Evolutionary conservation across 2,113 vertebrate genomes (phyloP).

Genomic region (Oenanthe oenanthe): DNA sequence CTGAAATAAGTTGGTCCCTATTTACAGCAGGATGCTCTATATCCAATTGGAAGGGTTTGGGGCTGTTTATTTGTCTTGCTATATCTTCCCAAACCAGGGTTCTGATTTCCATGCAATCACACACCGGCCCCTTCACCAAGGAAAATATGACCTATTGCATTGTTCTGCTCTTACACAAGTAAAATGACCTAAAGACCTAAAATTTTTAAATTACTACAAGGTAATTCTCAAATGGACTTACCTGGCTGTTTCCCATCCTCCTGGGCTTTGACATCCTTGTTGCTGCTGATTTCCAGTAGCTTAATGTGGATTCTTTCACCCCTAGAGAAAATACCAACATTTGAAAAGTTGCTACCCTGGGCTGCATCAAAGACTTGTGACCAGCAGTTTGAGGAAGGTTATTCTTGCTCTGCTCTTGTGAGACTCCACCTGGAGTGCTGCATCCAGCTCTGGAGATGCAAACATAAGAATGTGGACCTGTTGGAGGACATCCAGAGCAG

Average conservation of each 20-base stretch:
- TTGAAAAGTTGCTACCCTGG: not conserved
- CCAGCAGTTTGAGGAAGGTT: not conserved
- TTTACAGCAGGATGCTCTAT: not conserved
- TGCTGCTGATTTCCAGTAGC: constrained; percentile 15
- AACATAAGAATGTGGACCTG: too few species aligned
- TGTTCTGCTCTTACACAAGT: not conserved
- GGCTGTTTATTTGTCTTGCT: not conserved
- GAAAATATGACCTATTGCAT: not conserved
- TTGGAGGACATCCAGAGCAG: not conserved
- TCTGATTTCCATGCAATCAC: not conserved
- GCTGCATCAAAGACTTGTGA: not conserved
- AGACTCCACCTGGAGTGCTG: not conserved
- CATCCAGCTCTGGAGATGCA: not conserved
- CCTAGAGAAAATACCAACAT: not conserved
- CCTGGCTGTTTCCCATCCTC: not conserved
- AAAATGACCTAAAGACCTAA: not conserved
- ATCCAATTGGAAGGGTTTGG: not conserved
- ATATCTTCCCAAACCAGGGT: not conserved
- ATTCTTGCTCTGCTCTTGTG: not conserved
- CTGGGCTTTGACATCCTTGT: not conserved
- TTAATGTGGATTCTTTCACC: constrained; percentile 35
- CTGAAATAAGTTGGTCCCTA: not conserved
- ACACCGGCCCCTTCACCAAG: not conserved
- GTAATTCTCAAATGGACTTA: not conserved
- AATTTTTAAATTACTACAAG: not conserved